Percentiles rank a stretch among this genome's conserved stretches.
Evolutionary conservation across 2,888 invertebrate species (phyloP).

Genomic region (Tenthredo distinguenda): DNA sequence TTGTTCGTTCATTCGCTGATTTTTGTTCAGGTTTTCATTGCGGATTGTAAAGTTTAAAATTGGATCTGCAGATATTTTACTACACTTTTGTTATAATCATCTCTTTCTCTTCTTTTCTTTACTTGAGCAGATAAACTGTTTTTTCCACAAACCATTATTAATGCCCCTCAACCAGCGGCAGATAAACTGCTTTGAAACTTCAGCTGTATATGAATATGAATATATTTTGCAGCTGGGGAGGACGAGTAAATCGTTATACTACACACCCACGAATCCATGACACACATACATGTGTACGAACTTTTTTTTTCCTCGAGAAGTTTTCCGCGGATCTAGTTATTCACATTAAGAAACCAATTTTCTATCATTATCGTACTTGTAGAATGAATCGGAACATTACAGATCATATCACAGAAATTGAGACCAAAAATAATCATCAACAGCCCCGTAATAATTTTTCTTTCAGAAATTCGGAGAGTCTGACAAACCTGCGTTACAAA

Average conservation of each 20-base stretch:
- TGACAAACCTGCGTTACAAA: conserved; percentile 72
- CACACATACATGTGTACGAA: not conserved
- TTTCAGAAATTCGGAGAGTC: not conserved
- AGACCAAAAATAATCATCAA: not conserved
- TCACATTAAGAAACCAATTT: not conserved
- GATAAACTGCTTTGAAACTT: not conserved
- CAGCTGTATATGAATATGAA: not conserved
- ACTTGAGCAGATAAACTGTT: not conserved
- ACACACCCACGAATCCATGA: not conserved
- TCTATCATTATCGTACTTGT: too few relatives aligned
- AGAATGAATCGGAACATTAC: not conserved
- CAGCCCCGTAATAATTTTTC: not conserved
- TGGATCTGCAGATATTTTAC: not conserved
- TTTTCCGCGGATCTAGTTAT: not conserved
- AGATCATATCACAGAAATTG: not conserved
- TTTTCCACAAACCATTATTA: not conserved
- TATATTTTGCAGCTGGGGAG: not conserved
- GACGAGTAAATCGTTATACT: not conserved
- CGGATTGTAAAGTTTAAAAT: not conserved
- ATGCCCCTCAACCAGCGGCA: not conserved
- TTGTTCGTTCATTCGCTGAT: not conserved
- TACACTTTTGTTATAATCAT: too few relatives aligned
- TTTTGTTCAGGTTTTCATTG: not conserved
- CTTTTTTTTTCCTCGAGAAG: not conserved
- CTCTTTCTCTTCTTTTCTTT: not conserved